Percentiles rank a stretch among this genome's conserved stretches.
Evolutionary conservation across 2,888 invertebrate genomes (phyloP).

Genomic region (Lithophane semibrunnea): DNA sequence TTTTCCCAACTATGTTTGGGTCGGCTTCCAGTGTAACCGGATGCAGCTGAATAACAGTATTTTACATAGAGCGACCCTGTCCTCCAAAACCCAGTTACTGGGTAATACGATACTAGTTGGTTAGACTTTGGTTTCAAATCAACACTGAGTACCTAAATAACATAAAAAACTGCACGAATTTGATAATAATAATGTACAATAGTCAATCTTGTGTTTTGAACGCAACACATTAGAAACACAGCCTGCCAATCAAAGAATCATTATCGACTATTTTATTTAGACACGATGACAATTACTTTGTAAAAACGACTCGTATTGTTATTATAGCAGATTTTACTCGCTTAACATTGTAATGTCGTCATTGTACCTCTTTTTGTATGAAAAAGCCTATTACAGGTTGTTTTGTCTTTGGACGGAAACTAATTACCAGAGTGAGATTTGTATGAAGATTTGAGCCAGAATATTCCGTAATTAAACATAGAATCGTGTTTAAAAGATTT

Average conservation of each 20-base stretch:
- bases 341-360: conserved; percentile 7
- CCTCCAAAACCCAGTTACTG: background rate
- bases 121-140: background rate
- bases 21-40: background rate
- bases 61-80: background rate
- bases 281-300: conserved; percentile 48
- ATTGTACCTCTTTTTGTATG: conserved; percentile 19
- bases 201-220: background rate
- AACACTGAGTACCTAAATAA: background rate
- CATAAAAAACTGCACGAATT: background rate
- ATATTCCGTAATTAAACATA: background rate
- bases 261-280: conserved; percentile 39
- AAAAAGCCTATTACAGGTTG: background rate
- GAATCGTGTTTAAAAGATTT: background rate
- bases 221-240: conserved; percentile 29
- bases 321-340: conserved; percentile 8
- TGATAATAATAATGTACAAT: background rate
- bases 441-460: background rate
- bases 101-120: background rate
- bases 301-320: conserved; percentile 8
- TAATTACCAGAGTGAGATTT: background rate
- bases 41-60: background rate
- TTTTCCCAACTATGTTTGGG: background rate
- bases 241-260: conserved; percentile 35
- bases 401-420: background rate